Evolutionary conservation across 2,113 vertebrate species (phyloP).

Genomic region (Brachyhypopomus occidentalis): DNA sequence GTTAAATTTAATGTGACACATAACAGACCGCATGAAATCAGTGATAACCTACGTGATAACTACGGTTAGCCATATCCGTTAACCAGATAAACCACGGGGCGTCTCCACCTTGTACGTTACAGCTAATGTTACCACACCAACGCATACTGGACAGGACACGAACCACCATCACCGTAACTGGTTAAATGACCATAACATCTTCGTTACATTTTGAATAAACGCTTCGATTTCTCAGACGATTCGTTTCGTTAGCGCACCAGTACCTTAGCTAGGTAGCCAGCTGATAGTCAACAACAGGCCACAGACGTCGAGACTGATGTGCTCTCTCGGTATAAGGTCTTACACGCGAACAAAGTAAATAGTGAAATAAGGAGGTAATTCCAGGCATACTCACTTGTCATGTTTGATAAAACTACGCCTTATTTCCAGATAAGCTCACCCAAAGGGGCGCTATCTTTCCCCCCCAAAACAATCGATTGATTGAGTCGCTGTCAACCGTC

Average conservation of each 20-base stretch:
- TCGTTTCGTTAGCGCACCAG: no score
- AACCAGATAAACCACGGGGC: background rate
- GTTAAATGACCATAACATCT: background rate
- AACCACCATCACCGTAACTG: no score
- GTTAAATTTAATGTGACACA: no score
- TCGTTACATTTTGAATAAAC: background rate
- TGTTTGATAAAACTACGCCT: slow-evolving; percentile 40
- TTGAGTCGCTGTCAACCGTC: background rate
- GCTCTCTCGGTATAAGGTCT: background rate
- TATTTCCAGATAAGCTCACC: slow-evolving; percentile 44
- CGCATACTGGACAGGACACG: background rate
- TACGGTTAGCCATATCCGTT: no score
- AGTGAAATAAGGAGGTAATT: background rate
- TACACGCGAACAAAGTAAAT: background rate
- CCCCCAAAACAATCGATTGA: background rate
- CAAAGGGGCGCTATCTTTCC: slow-evolving; percentile 42
- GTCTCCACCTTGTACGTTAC: background rate
- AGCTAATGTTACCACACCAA: background rate
- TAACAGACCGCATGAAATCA: no score
- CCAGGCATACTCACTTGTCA: slow-evolving; percentile 49
- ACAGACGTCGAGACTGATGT: background rate
- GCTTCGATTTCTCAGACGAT: no score
- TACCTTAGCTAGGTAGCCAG: background rate
- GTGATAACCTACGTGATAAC: no score
- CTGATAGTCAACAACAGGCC: background rate